Conservation (phyloP, 1,140 invertebrate genomes). For the Atta cephalotes region DNA sequence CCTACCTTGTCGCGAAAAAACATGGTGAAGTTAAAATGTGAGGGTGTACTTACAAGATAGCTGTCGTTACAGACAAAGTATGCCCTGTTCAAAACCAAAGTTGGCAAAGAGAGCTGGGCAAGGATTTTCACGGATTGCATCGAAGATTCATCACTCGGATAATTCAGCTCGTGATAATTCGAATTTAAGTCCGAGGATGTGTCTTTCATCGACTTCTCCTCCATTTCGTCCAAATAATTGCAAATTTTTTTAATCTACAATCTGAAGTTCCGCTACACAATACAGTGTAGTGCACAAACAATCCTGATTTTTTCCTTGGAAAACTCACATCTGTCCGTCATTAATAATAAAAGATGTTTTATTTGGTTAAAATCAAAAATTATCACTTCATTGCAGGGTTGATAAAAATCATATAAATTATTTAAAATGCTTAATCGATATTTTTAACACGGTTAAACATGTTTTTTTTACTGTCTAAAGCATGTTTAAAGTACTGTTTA, state of each 20-base stretch:
- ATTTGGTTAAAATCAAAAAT: not conserved
- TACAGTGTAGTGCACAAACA: not conserved
- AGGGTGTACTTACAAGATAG: conserved; percentile 80
- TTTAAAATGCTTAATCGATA: no score
- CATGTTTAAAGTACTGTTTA: no score
- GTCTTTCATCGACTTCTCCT: conserved; percentile 14
- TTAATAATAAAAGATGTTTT: not conserved
- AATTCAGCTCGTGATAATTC: not conserved
- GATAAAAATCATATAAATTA: no score
- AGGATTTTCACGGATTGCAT: not conserved
- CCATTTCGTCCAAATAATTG: conserved; percentile 13
- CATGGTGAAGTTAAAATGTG: not conserved
- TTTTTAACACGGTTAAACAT: no score
- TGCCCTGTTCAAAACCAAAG: conserved; percentile 78
- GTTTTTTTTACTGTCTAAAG: no score
- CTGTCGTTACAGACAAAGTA: conserved; percentile 85
- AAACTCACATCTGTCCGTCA: not conserved
- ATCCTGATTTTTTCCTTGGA: not conserved
- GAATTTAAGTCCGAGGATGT: conserved; percentile 38
- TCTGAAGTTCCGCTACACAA: not conserved
- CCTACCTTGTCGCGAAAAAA: not conserved
- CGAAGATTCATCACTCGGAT: not conserved
- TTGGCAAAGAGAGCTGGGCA: conserved; percentile 75
- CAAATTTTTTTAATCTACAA: not conserved
- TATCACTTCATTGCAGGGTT: no score